Percentiles rank a stretch among this genome's conserved stretches.
Evolutionary conservation across 2,888 invertebrate genomes (phyloP).

Genomic region (Lucinisca nassula): DNA sequence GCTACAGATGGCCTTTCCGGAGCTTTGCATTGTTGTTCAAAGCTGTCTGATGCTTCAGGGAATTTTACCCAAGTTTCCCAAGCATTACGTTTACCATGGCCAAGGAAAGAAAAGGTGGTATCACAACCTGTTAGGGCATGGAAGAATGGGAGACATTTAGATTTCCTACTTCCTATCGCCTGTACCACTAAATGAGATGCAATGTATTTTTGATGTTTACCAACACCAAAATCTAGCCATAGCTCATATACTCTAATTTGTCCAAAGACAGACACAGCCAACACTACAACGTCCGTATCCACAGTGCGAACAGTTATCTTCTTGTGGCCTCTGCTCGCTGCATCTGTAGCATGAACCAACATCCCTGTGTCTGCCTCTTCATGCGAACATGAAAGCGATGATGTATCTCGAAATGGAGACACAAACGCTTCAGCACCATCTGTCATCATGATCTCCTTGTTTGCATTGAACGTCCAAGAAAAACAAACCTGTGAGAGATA

Average conservation of each 20-base stretch:
- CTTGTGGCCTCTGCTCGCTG: background rate
- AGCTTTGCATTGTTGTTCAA: background rate
- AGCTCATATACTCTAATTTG: background rate
- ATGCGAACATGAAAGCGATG: background rate
- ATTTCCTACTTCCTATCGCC: background rate
- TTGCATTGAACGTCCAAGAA: too few relatives aligned
- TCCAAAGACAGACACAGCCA: background rate
- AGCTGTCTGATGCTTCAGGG: background rate
- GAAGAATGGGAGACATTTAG: background rate
- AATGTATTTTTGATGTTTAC: background rate
- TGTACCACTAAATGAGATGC: background rate
- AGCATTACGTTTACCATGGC: background rate
- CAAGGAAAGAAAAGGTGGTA: background rate
- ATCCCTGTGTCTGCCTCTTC: background rate
- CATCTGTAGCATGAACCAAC: background rate
- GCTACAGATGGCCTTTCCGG: background rate
- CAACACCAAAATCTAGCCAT: too few relatives aligned
- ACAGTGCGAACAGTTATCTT: background rate
- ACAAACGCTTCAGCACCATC: too few relatives aligned
- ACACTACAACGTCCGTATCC: background rate
- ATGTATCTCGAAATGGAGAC: too few relatives aligned
- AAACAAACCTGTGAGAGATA: too few relatives aligned
- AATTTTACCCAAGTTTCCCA: background rate
- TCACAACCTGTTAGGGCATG: background rate
- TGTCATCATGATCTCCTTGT: too few relatives aligned